phyloP scores from a whole-genome alignment of 2,888 invertebrate genomes.

The Drosophila birchii region DNA sequence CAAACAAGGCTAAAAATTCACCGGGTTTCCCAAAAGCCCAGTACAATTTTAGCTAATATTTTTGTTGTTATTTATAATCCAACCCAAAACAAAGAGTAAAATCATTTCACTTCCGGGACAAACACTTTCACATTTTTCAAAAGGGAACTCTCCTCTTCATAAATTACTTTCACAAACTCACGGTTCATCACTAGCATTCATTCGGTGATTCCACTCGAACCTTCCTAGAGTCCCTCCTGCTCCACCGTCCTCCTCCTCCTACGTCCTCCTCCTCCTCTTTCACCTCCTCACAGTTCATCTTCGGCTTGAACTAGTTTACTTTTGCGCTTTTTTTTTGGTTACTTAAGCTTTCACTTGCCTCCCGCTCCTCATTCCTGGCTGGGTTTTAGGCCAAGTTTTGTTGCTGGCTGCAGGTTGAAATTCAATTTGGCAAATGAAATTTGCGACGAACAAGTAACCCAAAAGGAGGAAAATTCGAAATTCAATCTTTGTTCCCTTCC shows the following conservation, averaged over 20 bases:
- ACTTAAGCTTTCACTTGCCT: slow-evolving; percentile 53
- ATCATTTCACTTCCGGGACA: background rate
- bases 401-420: slow-evolving; percentile 60
- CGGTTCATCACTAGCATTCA: slow-evolving; percentile 12
- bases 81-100: background rate
- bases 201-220: slow-evolving; percentile 1
- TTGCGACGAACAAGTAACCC: slow-evolving; percentile 24
- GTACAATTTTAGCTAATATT: background rate
- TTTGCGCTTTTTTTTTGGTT: slow-evolving; percentile 53
- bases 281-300: background rate
- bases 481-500: slow-evolving; percentile 23
- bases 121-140: background rate
- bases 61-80: background rate
- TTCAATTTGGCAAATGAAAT: slow-evolving; percentile 78
- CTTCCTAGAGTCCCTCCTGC: background rate
- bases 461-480: slow-evolving; percentile 22
- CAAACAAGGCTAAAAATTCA: too few species aligned
- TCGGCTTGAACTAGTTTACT: slow-evolving; percentile 44
- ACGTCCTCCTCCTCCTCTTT: too few species aligned
- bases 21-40: background rate
- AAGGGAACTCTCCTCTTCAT: background rate
- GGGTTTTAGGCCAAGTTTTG: slow-evolving; percentile 45
- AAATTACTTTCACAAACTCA: slow-evolving; percentile 15
- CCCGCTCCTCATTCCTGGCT: slow-evolving; percentile 1
- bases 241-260: background rate